Evolutionary conservation across 2,113 vertebrate species (phyloP).

Genomic region (Ginglymostoma cirratum): DNA sequence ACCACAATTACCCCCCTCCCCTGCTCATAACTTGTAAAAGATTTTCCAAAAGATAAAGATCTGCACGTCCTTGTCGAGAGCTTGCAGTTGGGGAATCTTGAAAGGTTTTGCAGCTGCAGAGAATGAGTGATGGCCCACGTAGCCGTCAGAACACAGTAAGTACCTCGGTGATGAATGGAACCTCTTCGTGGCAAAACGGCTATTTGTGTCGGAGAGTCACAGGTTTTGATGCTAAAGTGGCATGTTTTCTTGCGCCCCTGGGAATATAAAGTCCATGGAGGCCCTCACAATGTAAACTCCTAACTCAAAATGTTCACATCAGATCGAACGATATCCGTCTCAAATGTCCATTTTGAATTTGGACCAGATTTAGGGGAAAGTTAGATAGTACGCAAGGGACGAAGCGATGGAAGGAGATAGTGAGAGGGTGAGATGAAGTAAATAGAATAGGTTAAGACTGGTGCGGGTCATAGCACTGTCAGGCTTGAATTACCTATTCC

Average conservation of each 20-base stretch:
- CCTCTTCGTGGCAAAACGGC: background rate
- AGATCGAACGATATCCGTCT: background rate
- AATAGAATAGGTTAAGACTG: background rate
- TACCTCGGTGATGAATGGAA: background rate
- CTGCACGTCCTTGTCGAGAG: background rate
- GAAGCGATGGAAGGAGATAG: background rate
- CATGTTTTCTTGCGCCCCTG: background rate
- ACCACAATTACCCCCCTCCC: background rate
- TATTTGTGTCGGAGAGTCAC: background rate
- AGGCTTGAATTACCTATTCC: background rate
- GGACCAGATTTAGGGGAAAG: background rate
- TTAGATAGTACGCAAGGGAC: background rate
- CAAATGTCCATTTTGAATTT: background rate
- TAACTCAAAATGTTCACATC: background rate
- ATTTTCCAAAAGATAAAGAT: background rate
- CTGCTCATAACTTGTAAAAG: background rate
- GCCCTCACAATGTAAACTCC: background rate
- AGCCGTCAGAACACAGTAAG: background rate
- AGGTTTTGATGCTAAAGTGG: background rate
- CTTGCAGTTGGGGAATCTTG: background rate
- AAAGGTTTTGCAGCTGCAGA: background rate
- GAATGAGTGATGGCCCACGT: background rate
- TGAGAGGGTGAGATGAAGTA: background rate
- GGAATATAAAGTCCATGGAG: background rate
- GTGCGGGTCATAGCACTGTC: background rate